These are phyloP conservation scores for Eristalis tenax DNA, from an alignment of 2,888 invertebrate genomes.

Conservation along the genomic window DNA sequence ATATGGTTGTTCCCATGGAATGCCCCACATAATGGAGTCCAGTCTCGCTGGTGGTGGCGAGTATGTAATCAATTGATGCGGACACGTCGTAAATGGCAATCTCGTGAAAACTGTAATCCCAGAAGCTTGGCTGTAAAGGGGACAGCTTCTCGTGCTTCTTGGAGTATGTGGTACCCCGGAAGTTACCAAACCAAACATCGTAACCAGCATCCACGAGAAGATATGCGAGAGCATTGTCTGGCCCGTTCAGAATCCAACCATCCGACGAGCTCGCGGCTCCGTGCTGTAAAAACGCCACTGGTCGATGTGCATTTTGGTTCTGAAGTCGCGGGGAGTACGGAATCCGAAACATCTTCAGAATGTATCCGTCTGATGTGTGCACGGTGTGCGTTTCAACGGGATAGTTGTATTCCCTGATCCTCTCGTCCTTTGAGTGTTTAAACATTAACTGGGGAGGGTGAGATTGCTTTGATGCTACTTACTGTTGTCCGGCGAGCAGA, in stretches of 20 bases:
- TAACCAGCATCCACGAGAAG: slow-evolving; percentile 82
- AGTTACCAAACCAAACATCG: slow-evolving; percentile 85
- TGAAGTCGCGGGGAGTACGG: slow-evolving; percentile 82
- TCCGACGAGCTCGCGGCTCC: slow-evolving; percentile 87
- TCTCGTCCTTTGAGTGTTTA: slow-evolving; percentile 72
- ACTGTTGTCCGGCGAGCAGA: neutral
- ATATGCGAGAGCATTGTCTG: slow-evolving; percentile 84
- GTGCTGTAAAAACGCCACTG: slow-evolving; percentile 88
- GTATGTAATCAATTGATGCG: slow-evolving; percentile 84
- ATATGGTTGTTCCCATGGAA: slow-evolving; percentile 83
- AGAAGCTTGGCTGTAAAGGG: slow-evolving; percentile 75
- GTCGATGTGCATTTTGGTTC: slow-evolving; percentile 79
- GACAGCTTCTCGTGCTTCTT: slow-evolving; percentile 81
- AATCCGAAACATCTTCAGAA: slow-evolving; percentile 91
- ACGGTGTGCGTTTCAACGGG: slow-evolving; percentile 87
- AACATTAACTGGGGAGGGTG: fast-evolving
- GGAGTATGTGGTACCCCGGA: slow-evolving; percentile 85
- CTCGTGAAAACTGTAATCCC: slow-evolving; percentile 83
- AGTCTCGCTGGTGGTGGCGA: slow-evolving; percentile 80
- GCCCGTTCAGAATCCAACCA: slow-evolving; percentile 87
- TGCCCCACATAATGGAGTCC: slow-evolving; percentile 85
- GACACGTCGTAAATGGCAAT: slow-evolving; percentile 83
- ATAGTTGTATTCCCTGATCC: slow-evolving; percentile 82
- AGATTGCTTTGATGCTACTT: neutral
- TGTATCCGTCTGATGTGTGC: slow-evolving; percentile 90